Evolutionary conservation across 1,140 invertebrate genomes (phyloP).

Genomic region (Drosophila willistoni): DNA sequence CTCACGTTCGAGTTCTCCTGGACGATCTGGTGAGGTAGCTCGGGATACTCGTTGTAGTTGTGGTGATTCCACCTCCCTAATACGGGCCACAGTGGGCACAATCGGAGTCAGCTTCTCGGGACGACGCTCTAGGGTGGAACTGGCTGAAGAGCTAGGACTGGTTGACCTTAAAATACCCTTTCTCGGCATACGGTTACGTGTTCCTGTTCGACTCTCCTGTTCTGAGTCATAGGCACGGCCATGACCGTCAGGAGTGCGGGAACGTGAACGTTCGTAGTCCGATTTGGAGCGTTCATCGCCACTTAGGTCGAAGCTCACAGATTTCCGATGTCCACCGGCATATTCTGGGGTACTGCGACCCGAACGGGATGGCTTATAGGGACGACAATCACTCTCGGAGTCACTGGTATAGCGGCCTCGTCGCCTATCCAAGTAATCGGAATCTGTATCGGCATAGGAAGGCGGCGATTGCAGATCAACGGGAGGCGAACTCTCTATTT

Average conservation of each 20-base stretch:
- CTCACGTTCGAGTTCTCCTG: conserved; percentile 72
- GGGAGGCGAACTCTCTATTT: conserved; percentile 56
- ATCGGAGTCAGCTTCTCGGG: conserved; percentile 62
- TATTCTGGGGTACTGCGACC: conserved; percentile 76
- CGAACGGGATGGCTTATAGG: conserved; percentile 62
- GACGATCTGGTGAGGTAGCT: conserved; percentile 62
- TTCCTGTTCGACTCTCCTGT: conserved; percentile 60
- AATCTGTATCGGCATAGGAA: conserved; percentile 71
- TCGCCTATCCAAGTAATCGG: conserved; percentile 64
- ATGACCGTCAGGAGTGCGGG: conserved; percentile 65
- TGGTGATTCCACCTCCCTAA: conserved; percentile 72
- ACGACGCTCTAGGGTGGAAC: conserved; percentile 56
- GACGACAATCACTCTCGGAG: conserved; percentile 72
- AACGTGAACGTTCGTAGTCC: conserved; percentile 75
- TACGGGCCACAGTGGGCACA: conserved; percentile 72
- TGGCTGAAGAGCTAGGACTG: conserved; percentile 70
- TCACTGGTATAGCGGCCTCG: conserved; percentile 76
- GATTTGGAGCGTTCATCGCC: conserved; percentile 79
- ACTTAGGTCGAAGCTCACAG: conserved; percentile 82
- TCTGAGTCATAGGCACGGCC: conserved; percentile 75
- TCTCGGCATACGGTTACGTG: conserved; percentile 53
- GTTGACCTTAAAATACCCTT: conserved; percentile 78
- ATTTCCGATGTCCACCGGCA: conserved; percentile 72
- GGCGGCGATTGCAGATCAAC: conserved; percentile 62
- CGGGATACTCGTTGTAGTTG: conserved; percentile 62